phyloP scores from a whole-genome alignment of 1,140 invertebrate genomes.

The Papilio glaucus region DNA sequence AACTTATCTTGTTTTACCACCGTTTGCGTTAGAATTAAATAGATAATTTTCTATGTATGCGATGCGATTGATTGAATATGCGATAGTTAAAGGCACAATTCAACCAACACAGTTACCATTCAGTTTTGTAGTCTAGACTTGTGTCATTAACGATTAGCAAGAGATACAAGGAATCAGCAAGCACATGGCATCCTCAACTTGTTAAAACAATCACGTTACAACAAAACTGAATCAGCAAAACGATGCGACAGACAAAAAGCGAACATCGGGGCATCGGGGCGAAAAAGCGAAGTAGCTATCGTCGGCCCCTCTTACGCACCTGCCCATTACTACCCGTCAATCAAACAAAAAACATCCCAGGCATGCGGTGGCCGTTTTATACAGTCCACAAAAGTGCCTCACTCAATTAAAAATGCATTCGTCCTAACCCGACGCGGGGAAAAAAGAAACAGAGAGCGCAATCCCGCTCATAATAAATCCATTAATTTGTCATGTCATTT shows the following conservation, averaged over 20 bases:
- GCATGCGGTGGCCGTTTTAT: constrained; percentile 78
- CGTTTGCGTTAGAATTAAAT: too few relatives aligned
- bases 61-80: too few relatives aligned
- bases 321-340: constrained; percentile 81
- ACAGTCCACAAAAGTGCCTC: constrained; percentile 80
- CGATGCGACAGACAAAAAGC: constrained; percentile 63
- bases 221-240: constrained; percentile 57
- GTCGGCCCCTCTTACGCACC: constrained; percentile 69
- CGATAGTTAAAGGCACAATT: too few relatives aligned
- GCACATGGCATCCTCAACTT: constrained; percentile 1
- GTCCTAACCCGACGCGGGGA: constrained; percentile 69
- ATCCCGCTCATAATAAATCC: constrained; percentile 80
- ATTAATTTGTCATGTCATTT: constrained; percentile 83
- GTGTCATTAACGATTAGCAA: background rate
- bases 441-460: constrained; percentile 68
- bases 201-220: constrained; percentile 58
- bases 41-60: too few relatives aligned
- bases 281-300: constrained; percentile 77
- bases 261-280: constrained; percentile 56
- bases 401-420: constrained; percentile 83
- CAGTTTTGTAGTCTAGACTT: background rate
- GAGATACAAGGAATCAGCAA: background rate
- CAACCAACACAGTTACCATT: too few relatives aligned
- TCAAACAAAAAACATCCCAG: constrained; percentile 77
- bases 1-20: too few relatives aligned